Conservation (phyloP, 2,797 vertebrate genomes). For the Fundulus diaphanus region DNA sequence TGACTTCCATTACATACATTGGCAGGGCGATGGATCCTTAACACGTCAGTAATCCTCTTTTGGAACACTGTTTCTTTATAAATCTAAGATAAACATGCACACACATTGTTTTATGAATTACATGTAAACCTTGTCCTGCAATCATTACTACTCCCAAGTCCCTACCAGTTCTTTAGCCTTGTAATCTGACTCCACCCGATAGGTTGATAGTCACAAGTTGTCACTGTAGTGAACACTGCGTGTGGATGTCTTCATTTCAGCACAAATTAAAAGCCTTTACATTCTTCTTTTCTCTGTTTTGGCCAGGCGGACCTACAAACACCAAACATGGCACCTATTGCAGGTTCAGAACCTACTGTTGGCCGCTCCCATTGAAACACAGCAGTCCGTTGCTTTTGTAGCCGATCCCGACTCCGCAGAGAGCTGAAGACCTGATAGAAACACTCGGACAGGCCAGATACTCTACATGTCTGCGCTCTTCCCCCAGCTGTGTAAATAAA, state of each 20-base stretch:
- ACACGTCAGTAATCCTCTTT: background rate
- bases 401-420: slow-evolving; percentile 36
- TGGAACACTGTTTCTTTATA: too few relatives aligned
- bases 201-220: slow-evolving; percentile 24
- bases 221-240: slow-evolving; percentile 11
- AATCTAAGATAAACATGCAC: too few relatives aligned
- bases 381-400: slow-evolving; percentile 61
- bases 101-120: too few relatives aligned
- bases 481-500: slow-evolving; percentile 77
- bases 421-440: slow-evolving; percentile 55
- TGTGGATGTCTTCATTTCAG: slow-evolving; percentile 30
- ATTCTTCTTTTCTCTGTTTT: slow-evolving; percentile 17
- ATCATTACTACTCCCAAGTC: too few relatives aligned
- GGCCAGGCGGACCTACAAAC: slow-evolving; percentile 3
- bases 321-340: background rate
- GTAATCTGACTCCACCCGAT: slow-evolving; percentile 17
- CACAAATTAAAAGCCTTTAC: slow-evolving; percentile 17
- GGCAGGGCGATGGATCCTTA: too few relatives aligned
- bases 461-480: slow-evolving; percentile 31
- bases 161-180: slow-evolving; percentile 8
- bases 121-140: too few relatives aligned
- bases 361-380: slow-evolving; percentile 37
- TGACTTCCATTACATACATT: too few relatives aligned
- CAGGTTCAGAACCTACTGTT: slow-evolving; percentile 34
- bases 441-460: slow-evolving; percentile 35